Evolutionary conservation across 2,113 vertebrate species (phyloP), one percentile per base, ranked within the genome.

Genomic region (Cavia aperea): DNA sequence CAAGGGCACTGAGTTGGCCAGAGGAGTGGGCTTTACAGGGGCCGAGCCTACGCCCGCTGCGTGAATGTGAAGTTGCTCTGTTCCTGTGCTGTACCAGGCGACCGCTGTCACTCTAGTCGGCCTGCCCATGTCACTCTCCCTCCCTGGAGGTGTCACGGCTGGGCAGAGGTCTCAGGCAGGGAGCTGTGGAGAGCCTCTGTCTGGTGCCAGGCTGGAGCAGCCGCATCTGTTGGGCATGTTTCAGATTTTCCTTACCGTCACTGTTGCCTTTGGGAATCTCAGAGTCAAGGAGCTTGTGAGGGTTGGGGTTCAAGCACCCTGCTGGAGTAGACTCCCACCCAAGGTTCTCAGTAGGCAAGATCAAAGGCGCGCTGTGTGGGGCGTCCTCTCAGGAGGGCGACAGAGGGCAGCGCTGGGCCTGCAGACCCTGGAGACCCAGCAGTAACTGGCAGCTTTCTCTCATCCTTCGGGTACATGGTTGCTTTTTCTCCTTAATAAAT

Each of bases 401-500:
- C 11, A 10, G 56, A 73, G 91, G 49, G 15, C 36, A 54, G 36
- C 29, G 70, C 43, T 16, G 36, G 15, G 58, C 66, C 12, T n/a
- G 7, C 8, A 68, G 58, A 39, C 19, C 26, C 56, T 65, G 0
- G 8, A 11, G 23, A 33, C 8, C 2, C 36, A 33, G 7, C 70
- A 31, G 62, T 23, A 31, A 49, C 54, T 36, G 31, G 24, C 24
- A 54, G 11, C 78, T 84, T 23, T 85, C 68, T 86, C 68, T 49
- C 43, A 51, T 11, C 15, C 65, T 62, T 54, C 62, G 78, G 63
- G 87, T 16, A 19, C 43, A 12, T 7, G 14, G 36, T 8, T 63
- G 39, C 8, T 73, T 88, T 88, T 77, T 72, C 84, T 29, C 10
- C 39, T 88, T 70, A 81, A 90, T 62, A 81, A 75, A 36, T 63